Evolutionary conservation across 2,797 vertebrate species (phyloP), one percentile per base, ranked within the genome.

Genomic region (Silurus aristotelis): DNA sequence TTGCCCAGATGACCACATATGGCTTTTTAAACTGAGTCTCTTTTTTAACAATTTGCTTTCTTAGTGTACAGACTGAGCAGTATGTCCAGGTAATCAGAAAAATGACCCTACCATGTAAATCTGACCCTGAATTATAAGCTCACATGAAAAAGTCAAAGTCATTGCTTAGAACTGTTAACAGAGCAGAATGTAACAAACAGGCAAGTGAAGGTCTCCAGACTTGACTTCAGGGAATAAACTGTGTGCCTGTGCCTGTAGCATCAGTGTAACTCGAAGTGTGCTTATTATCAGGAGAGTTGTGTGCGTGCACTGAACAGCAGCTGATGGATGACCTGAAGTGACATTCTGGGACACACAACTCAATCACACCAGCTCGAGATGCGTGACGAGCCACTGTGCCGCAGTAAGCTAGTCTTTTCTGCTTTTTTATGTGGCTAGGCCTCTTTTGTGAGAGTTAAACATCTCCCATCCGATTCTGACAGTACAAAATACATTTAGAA

Each of bases 241-340:
- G 27, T 60, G 76, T 73, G 43, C 64, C 48, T 20, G 66, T 46
- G 61, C 38, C 9, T 15, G 6, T 27, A 61, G 43, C 48, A 27
- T 31, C 66, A 17, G 67, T 58, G 77, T 25, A 52, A 61, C 61
- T 5, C 52, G 60, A 83, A 80, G 67, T 67, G 66, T 71, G 38
- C 5, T 72, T 52, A 73, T 61, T 58, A 66, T 48, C 27, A 38
- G 46, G 58, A 68, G 58, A 82, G 48, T 0, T 43, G 56, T 52
- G 82, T 46, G 89, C 80, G 77, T 78, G 88, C 22, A 15, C 66
- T 68, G 66, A 85, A 52, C 77, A 93, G 93, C 95, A 95, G 94
- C 93, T 95, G 91, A 81, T 61, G 87, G 90, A 91, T 93, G 94
- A 95, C 94, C 93, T 91, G 91, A 83, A 6, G 73, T 89, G 91